These are phyloP conservation scores for Lacerta agilis DNA, from an alignment of 2,797 vertebrate species.

Conservation along the genomic window DNA sequence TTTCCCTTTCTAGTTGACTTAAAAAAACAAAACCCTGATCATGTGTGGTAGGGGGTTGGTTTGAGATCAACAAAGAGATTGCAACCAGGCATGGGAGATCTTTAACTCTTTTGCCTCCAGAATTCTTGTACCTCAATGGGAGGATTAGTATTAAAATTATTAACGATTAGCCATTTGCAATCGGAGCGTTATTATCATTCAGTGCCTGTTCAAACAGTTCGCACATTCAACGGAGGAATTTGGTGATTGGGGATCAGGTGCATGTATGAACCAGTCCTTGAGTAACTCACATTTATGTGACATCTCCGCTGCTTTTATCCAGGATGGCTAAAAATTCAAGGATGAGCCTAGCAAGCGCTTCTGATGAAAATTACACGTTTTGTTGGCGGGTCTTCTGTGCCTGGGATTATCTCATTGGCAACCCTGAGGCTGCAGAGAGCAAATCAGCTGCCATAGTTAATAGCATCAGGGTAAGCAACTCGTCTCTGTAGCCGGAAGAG, in stretches of 20 bases:
- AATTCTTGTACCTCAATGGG: too few species aligned
- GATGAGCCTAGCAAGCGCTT: constrained; percentile 91
- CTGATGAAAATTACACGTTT: constrained; percentile 96
- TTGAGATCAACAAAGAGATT: too few species aligned
- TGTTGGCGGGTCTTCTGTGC: constrained; percentile 98
- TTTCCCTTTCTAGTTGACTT: too few species aligned
- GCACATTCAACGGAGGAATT: not conserved
- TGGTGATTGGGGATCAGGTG: not conserved
- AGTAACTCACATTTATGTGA: not conserved
- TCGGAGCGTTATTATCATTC: not conserved
- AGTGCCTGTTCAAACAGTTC: not conserved
- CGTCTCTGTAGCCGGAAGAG: not conserved
- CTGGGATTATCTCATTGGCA: constrained; percentile 98
- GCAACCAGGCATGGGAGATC: too few species aligned
- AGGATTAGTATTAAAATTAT: too few species aligned
- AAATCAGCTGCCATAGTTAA: constrained; percentile 96
- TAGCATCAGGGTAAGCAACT: constrained; percentile 89
- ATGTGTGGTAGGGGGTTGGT: too few species aligned
- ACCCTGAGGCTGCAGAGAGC: constrained; percentile 95
- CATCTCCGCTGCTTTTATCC: not conserved
- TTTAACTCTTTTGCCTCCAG: too few species aligned
- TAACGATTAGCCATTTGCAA: too few species aligned
- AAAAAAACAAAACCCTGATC: too few species aligned
- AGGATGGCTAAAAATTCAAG: constrained; percentile 98
- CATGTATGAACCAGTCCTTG: not conserved